phyloP scores from a whole-genome alignment of 2,888 invertebrate species.

The Leptarthrus brevirostris region DNA sequence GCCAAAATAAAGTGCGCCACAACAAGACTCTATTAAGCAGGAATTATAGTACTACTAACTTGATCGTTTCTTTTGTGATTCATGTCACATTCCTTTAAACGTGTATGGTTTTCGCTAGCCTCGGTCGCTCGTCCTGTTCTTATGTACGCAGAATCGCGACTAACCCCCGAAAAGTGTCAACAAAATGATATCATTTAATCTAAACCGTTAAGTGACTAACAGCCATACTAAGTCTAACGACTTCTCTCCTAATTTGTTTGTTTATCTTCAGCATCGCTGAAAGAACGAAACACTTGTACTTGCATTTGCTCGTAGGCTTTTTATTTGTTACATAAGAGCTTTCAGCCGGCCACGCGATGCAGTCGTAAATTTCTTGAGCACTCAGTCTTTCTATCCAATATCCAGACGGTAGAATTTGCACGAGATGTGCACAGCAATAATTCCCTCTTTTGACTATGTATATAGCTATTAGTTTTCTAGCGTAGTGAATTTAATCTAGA shows the following conservation, averaged over 20 bases:
- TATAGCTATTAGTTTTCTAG: too few species aligned
- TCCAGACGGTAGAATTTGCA: background rate
- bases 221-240: background rate
- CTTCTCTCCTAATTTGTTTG: constrained; percentile 3
- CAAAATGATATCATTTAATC: background rate
- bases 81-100: constrained; percentile 1
- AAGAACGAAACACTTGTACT: constrained; percentile 4
- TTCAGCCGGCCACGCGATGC: background rate
- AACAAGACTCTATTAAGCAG: constrained; percentile 10
- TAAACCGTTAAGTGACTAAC: background rate
- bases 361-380: background rate
- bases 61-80: background rate
- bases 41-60: background rate
- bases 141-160: background rate
- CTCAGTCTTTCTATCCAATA: background rate
- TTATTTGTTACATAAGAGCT: background rate
- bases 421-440: too few species aligned
- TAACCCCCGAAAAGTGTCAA: background rate
- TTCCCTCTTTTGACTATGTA: too few species aligned
- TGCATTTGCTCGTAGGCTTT: background rate
- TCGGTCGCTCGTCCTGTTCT: too few species aligned
- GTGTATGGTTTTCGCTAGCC: background rate
- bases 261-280: background rate
- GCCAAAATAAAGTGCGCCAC: constrained; percentile 13
- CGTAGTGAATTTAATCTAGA: background rate